Evolutionary conservation across 1,140 invertebrate species (phyloP).

Genomic region (Calliopsis andreniformis): DNA sequence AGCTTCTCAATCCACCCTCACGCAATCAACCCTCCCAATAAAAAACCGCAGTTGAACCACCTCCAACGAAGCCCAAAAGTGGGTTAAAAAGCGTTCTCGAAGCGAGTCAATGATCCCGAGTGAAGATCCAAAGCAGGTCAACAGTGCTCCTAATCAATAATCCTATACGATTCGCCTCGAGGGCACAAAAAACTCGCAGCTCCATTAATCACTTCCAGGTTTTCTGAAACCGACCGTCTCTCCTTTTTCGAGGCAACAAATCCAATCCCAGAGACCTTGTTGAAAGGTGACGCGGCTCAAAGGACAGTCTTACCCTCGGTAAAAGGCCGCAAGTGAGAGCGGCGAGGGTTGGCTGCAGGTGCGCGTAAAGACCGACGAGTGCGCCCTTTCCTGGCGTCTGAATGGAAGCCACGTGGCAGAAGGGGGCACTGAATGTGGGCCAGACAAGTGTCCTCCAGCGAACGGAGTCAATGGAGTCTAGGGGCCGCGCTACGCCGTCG

Average conservation of each 20-base stretch:
- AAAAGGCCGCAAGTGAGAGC: conserved; percentile 22
- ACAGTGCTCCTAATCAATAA: no score
- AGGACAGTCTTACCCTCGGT: conserved; percentile 22
- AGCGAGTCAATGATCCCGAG: no score
- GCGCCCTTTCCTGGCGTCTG: conserved; percentile 57
- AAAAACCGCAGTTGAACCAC: no score
- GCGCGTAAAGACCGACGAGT: conserved; percentile 58
- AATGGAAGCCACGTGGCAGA: conserved; percentile 68
- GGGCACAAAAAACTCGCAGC: no score
- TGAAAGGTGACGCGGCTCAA: conserved; percentile 27
- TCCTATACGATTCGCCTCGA: no score
- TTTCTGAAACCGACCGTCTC: not conserved
- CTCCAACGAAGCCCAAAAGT: no score
- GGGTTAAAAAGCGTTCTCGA: no score
- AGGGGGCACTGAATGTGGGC: conserved; percentile 65
- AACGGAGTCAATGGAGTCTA: conserved; percentile 72
- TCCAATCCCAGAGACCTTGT: not conserved
- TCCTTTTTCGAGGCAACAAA: not conserved
- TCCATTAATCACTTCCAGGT: not conserved
- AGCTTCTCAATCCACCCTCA: no score
- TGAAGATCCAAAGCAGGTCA: no score
- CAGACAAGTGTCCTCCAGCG: conserved; percentile 69
- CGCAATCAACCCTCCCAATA: no score
- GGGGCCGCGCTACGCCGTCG: not conserved
- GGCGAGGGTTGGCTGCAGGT: conserved; percentile 22